phyloP scores from a whole-genome alignment of 2,113 vertebrate genomes.

The Pelvicachromis taeniatus region DNA sequence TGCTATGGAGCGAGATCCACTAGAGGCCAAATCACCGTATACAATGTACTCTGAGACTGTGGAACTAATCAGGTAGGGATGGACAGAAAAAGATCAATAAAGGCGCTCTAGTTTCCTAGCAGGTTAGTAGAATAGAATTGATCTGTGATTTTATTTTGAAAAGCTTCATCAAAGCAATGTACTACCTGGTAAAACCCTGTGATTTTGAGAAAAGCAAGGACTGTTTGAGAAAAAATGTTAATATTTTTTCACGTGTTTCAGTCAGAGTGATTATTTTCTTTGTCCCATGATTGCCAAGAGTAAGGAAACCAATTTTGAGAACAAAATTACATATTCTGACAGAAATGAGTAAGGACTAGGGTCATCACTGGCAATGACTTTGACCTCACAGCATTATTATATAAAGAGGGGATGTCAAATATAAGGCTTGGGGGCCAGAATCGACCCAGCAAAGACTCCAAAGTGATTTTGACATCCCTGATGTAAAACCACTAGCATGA shows the following conservation, averaged over 20 bases:
- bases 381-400: background rate
- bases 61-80: conserved; percentile 92
- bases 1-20: conserved; percentile 95
- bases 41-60: conserved; percentile 99
- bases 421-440: background rate
- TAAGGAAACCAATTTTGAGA: background rate
- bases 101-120: background rate
- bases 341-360: background rate
- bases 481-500: background rate
- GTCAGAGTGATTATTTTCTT: background rate
- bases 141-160: background rate
- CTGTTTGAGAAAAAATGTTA: background rate
- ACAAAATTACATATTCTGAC: background rate
- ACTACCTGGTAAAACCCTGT: background rate
- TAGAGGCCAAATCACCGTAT: conserved; percentile 96
- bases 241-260: background rate
- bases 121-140: background rate
- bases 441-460: background rate
- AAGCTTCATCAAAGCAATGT: background rate
- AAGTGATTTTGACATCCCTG: background rate
- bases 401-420: background rate
- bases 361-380: background rate
- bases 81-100: background rate
- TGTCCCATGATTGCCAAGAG: background rate
- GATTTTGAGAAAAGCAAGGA: background rate